Conservation (phyloP, 2,113 vertebrate species). For the Ardeotis arabs region DNA sequence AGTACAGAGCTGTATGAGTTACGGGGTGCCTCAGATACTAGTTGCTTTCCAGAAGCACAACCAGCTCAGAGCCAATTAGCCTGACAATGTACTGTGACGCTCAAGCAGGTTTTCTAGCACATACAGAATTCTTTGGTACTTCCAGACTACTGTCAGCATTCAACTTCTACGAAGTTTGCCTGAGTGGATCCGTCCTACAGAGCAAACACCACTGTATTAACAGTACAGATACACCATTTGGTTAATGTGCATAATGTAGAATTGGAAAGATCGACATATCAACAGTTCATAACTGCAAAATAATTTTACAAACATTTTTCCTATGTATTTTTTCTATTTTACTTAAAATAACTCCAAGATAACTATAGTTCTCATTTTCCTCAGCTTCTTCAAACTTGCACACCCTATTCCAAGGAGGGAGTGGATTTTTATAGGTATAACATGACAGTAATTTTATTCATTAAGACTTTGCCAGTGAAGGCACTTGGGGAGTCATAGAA, state of each 20-base stretch:
- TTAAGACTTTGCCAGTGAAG: neutral
- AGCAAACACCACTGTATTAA: neutral
- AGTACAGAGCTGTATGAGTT: neutral
- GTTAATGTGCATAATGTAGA: neutral
- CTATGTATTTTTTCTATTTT: neutral
- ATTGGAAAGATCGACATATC: neutral
- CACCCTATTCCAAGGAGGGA: neutral
- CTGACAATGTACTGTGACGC: rapidly evolving
- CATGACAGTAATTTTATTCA: neutral
- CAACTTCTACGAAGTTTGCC: neutral
- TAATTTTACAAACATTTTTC: neutral
- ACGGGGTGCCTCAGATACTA: neutral
- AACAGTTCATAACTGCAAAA: neutral
- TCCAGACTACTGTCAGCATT: neutral
- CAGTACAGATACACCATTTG: neutral
- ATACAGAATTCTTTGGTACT: neutral
- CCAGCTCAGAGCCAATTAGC: neutral
- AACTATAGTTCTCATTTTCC: neutral
- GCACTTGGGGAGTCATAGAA: neutral
- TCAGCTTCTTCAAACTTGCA: neutral
- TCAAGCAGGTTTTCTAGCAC: neutral
- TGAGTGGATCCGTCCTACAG: neutral
- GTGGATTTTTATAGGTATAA: neutral
- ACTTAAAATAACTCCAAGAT: neutral
- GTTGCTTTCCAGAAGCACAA: neutral